A percentile compares a stretch with the other conserved stretches of the same genome.
Conservation (phyloP, 2,797 vertebrate species). For the Propithecus perrieri region DNA sequence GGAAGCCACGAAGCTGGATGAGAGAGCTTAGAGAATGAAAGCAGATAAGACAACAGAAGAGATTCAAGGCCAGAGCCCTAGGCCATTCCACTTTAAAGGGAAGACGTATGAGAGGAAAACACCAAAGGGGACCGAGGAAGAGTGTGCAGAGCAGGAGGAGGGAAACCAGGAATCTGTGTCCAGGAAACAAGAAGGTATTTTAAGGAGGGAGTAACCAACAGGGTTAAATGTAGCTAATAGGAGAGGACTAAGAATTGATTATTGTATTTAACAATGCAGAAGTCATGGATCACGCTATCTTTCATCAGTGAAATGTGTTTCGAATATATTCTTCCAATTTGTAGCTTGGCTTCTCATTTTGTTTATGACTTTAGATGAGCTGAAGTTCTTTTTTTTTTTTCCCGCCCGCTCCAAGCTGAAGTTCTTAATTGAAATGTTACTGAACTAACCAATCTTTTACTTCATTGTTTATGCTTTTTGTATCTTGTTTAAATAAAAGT, state of each 20-base stretch:
- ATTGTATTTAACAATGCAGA: not conserved
- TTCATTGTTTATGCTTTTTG: not conserved
- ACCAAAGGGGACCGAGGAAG: not conserved
- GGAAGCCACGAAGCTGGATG: not conserved
- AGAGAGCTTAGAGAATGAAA: not conserved
- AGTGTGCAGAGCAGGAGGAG: not conserved
- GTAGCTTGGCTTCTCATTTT: not conserved
- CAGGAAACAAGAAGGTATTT: not conserved
- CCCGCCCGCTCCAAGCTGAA: not conserved
- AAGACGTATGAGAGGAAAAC: not conserved
- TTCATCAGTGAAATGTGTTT: not conserved
- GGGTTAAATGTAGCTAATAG: not conserved
- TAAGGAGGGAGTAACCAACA: not conserved
- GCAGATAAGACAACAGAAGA: not conserved
- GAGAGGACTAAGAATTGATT: not conserved
- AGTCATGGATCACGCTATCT: not conserved
- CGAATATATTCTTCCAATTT: not conserved
- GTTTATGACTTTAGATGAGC: not conserved
- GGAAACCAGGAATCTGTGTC: not conserved
- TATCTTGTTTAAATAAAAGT: not conserved
- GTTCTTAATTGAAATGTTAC: not conserved
- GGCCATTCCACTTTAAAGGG: not conserved
- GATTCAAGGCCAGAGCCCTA: not conserved
- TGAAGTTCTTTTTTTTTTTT: not conserved
- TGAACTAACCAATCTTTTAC: not conserved